Base-by-base conservation (phyloP, 1,140 invertebrate genomes). In the Caerostris extrusa region DNA sequence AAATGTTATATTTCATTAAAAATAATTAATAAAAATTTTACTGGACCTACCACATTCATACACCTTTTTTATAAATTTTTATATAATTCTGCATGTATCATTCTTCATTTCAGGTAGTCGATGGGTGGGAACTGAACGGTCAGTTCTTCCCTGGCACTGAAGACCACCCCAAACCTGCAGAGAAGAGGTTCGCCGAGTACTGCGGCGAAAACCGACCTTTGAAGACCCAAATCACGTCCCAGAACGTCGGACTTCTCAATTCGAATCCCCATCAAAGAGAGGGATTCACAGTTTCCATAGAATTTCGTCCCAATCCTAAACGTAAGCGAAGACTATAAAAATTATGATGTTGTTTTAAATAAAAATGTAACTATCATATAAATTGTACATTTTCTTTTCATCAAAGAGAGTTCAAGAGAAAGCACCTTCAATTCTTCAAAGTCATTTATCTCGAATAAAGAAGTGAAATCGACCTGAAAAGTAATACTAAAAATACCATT, bases 91-190 rank as follows among this genome's bases (percentile, higher is more conserved):
- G 34, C 14, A 5, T 8, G 19, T 12, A 82, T 53, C 8, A 82
- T 71, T 56, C 19, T 56, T 81, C 77, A 87, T 77, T 95, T 95
- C 88, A 96, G 98, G 97, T 98, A 96, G 97, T 98, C 0, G 98
- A 99, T 95, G 98, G 98, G 5, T 99, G 98, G 98, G 98, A 99
- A 96, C 96, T 98, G 93, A 98, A 98, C 95, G 97, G 98, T 0
- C 97, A 98, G 96, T 97, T 98, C 95, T 99, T 98, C 96, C 98
- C 98, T 0, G 97, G 97, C 57, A 96, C 97, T 7, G 95, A 96
- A 64, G 98, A 98, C 95, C 97, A 98, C 95, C 96, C 97, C 50
- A 97, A 97, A 94, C 96, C 97, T 3, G 95, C 97, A 50, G 97
- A 97, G 56, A 96, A 97, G 7, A 96, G 98, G 77, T 97, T 98